Conservation (phyloP, 2,888 invertebrate genomes). For the Panorpa germanica region DNA sequence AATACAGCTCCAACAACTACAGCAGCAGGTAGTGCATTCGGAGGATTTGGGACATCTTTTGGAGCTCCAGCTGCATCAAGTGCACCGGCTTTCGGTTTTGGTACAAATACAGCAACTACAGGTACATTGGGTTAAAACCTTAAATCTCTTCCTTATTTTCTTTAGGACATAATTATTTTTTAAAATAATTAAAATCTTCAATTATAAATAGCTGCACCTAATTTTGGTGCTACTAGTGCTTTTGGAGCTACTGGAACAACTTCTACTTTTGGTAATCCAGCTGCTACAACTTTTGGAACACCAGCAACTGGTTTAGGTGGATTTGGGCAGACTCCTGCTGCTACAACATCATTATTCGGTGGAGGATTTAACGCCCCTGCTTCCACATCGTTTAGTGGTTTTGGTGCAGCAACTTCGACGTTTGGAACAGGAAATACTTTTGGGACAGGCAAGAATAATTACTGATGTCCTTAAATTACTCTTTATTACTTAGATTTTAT, state of each 20-base stretch:
- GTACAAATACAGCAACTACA: slow-evolving; percentile 17
- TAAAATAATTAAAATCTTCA: slow-evolving; percentile 3
- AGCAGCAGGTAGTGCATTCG: slow-evolving; percentile 18
- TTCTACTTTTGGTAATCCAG: slow-evolving; percentile 13
- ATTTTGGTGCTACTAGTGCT: slow-evolving; percentile 11
- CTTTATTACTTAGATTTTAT: too few species aligned
- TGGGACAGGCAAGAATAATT: slow-evolving; percentile 9
- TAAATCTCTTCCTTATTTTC: slow-evolving; percentile 13
- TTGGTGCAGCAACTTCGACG: slow-evolving; percentile 21
- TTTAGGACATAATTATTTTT: slow-evolving; percentile 14
- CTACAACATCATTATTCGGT: slow-evolving; percentile 14
- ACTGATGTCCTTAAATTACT: slow-evolving; percentile 4
- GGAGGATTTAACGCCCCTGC: slow-evolving; percentile 17
- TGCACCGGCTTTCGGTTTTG: slow-evolving; percentile 26
- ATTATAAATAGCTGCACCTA: slow-evolving; percentile 12
- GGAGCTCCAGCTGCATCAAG: slow-evolving; percentile 31
- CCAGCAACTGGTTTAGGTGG: slow-evolving; percentile 18
- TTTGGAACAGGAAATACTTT: slow-evolving; percentile 11
- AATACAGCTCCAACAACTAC: slow-evolving; percentile 1
- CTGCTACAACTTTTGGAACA: slow-evolving; percentile 24
- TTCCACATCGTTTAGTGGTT: slow-evolving; percentile 20
- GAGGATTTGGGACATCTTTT: slow-evolving; percentile 18
- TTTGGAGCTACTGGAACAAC: slow-evolving; percentile 20
- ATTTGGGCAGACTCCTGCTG: slow-evolving; percentile 13
- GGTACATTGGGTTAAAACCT: slow-evolving; percentile 22